Percentiles rank a stretch among this genome's conserved stretches.
Evolutionary conservation across 92 coral and sea anemone genomes (phyloP).

Genomic region (Parazoanthus darwini): DNA sequence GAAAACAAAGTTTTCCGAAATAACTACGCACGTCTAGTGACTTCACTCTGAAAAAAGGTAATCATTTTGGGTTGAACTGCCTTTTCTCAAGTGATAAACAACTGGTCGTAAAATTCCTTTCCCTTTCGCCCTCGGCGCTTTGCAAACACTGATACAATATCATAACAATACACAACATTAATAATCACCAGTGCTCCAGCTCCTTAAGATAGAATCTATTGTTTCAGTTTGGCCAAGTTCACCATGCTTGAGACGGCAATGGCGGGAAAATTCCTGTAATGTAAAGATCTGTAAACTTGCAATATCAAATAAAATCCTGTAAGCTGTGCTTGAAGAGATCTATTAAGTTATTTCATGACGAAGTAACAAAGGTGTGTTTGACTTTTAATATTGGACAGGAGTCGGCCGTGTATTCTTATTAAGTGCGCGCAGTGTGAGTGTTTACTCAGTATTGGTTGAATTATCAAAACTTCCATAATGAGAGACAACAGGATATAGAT

Average conservation of each 20-base stretch:
- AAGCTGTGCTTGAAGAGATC: background rate
- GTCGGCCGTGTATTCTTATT: background rate
- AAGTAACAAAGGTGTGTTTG: background rate
- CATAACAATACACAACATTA: background rate
- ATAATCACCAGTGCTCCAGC: background rate
- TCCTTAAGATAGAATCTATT: background rate
- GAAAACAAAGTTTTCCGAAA: too few species aligned
- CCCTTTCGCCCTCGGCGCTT: background rate
- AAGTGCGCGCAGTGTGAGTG: background rate
- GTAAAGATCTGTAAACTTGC: too few species aligned
- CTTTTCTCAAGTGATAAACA: too few species aligned
- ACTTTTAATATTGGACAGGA: background rate
- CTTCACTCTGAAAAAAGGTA: too few species aligned
- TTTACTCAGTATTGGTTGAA: background rate
- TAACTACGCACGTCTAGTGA: too few species aligned
- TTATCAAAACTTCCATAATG: background rate
- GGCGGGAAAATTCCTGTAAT: background rate
- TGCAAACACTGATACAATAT: background rate
- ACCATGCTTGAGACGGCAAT: background rate
- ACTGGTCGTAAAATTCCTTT: background rate
- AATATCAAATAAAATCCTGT: background rate
- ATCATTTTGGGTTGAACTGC: background rate
- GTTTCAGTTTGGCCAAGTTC: background rate
- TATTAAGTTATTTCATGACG: background rate
- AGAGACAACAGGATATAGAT: background rate